Base-by-base conservation (phyloP, 2,888 invertebrate species). In the Rosalia funebris region DNA sequence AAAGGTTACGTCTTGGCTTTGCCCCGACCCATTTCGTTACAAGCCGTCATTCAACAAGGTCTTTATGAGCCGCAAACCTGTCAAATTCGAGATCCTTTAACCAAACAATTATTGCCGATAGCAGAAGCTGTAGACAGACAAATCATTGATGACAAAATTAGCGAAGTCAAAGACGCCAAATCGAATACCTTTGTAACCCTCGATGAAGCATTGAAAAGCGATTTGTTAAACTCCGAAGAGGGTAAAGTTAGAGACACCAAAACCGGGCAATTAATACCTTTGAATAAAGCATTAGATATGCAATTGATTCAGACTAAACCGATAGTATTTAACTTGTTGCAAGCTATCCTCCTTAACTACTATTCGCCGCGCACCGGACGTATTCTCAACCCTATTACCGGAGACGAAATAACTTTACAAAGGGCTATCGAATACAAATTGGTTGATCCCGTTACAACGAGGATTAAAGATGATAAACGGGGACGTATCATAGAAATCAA, bases 71-170 rank as follows among this genome's bases (percentile, higher is more conserved):
- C 89, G 0, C 84, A 87, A 72, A 85, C 87, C 0, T 91, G 91
- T 7, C 88, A 86, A 78, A 87, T 94, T 34, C 86, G 83, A 69
- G 93, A 94, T 79, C 87, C 87, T 16, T 82, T 91, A 63, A 89
- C 91, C 31, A 86, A 89, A 71, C 89, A 91, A 78, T 82, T 87
- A 66, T 84, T 95, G 0, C 85, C 88, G 68, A 84, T 96, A 14
- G 85, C 88, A 48, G 92, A 93, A 74, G 91, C 93, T 1, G 88
- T 94, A 45, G 87, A 89, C 67, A 86, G 91, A 72, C 90, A 91
- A 70, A 88, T 95, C 63, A 86, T 96, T 19, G 92, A 94, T 80
- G 89, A 92, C 0, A 89, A 89, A 62, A 91, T 93, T 68, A 91
- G 92, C 2, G 87, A 91, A 79, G 89, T 94, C 66, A 90, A 90